A percentile compares a stretch with the other conserved stretches of the same genome.
Evolutionary conservation across 2,797 vertebrate species (phyloP).

Genomic region (Tokudaia muenninki): DNA sequence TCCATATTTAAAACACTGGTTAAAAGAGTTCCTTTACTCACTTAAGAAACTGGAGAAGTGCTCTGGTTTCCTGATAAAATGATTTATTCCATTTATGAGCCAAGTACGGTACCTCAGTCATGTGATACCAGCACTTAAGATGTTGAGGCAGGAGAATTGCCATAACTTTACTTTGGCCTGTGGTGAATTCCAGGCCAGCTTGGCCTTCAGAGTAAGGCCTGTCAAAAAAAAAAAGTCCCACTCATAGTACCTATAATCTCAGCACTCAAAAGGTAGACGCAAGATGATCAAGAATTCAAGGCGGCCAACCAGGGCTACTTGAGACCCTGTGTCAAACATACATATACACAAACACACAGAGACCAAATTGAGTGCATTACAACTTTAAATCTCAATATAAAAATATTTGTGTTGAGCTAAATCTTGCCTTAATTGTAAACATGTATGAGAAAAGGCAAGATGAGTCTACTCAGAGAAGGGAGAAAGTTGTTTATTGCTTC

Average conservation of each 20-base stretch:
- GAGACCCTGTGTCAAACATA: no score
- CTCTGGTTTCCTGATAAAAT: not conserved
- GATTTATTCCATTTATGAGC: not conserved
- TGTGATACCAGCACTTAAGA: not conserved
- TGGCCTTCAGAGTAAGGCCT: not conserved
- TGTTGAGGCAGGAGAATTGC: not conserved
- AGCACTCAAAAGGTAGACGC: no score
- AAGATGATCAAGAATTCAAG: not conserved
- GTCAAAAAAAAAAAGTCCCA: not conserved
- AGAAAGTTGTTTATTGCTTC: slow-evolving; percentile 25
- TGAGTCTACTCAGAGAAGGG: not conserved
- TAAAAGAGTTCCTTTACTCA: not conserved
- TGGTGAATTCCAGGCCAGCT: not conserved
- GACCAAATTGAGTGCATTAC: not conserved
- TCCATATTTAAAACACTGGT: not conserved
- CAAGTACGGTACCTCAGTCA: not conserved
- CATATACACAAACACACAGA: not conserved
- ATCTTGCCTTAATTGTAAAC: not conserved
- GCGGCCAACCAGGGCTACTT: no score
- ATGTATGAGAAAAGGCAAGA: not conserved
- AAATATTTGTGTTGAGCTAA: not conserved
- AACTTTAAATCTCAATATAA: slow-evolving; percentile 26
- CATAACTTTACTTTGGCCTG: not conserved
- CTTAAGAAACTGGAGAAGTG: not conserved
- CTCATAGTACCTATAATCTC: not conserved